Base-by-base conservation (phyloP, 2,888 invertebrate genomes). In the Melanotus villosus region DNA sequence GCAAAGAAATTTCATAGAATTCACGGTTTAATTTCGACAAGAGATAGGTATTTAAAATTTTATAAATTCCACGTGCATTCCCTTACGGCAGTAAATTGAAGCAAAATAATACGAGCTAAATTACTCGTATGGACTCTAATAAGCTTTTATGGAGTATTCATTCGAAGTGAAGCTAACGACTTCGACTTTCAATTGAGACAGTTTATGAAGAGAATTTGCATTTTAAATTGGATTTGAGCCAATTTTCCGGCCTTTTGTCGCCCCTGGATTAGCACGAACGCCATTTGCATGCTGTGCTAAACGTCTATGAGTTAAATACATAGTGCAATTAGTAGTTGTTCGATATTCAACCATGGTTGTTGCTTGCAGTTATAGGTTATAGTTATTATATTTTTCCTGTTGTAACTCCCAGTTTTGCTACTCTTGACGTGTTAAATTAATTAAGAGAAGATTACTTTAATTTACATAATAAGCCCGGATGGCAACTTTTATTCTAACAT, bases 181-280 rank as follows among this genome's bases (percentile, higher is more conserved):
- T 70, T 73, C 75, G 75, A 75, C 75, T 77, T 77, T 77, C 76
- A 76, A 76, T 77, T 77, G 75, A 75, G 75, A 75, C 74, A 73
- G 73, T 75, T 74, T 75, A 75, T 73, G 72, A 74, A 73, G 76
- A 45, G 69, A 72, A 82, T 83, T 82, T 82, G 82, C 81, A 81
- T 82, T 80, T 79, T 80, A 82, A 80, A 82, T 83, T 82, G 80
- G 81, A 82, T 80, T 77, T 76, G 70, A 76, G 79, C 79, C 82
- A 82, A 82, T 82, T 83, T 81, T 81, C 80, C 78, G 78, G 79
- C 78, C 77, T 79, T 81, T 79, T 82, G 80, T 79, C 81, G 78
- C 79, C 79, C 77, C 76, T 58, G 70, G 69, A 71, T 73, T 73
- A 70, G 64, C 68, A 34, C 69, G 60, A 70, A 71, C 70, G 73